These are phyloP conservation scores for Oithona nana DNA, from an alignment of 2,888 invertebrate species.

Conservation along the genomic window DNA sequence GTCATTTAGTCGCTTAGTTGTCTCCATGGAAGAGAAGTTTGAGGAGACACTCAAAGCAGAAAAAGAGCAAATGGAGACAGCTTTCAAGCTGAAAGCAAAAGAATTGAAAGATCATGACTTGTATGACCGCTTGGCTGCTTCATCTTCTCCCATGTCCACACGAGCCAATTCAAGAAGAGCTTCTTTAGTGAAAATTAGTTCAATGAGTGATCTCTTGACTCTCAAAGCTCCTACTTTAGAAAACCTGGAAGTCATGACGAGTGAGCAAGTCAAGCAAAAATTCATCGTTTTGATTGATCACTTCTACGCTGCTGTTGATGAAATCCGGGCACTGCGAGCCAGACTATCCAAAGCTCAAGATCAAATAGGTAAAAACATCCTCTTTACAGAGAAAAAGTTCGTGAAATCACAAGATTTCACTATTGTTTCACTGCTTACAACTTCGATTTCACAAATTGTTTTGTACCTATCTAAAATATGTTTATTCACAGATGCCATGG, in stretches of 20 bases:
- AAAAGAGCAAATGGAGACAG: not conserved
- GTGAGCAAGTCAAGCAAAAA: not conserved
- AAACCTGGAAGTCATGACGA: not conserved
- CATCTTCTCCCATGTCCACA: not conserved
- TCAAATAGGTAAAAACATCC: too few species aligned
- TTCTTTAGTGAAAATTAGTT: conserved; percentile 57
- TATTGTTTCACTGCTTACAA: too few species aligned
- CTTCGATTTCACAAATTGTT: too few species aligned
- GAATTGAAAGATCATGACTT: not conserved
- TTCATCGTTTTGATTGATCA: not conserved
- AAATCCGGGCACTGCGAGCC: conserved; percentile 60
- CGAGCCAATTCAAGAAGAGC: conserved; percentile 33
- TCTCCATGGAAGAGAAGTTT: conserved; percentile 19
- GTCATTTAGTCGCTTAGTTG: conserved; percentile 23
- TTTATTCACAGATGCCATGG: not conserved
- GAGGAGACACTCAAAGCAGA: conserved; percentile 18
- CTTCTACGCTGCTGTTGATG: conserved; percentile 41
- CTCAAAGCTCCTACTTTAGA: conserved; percentile 39
- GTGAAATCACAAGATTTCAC: too few species aligned
- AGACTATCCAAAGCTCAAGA: conserved; percentile 44
- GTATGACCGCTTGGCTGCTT: conserved; percentile 33
- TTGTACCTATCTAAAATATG: too few species aligned
- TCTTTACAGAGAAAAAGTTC: too few species aligned
- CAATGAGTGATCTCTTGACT: conserved; percentile 47
- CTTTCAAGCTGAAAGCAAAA: not conserved